A percentile compares a stretch with the other conserved stretches of the same genome.
These are phyloP conservation scores for Calyptommatus sinebrachiatus DNA, from an alignment of 2,113 vertebrate genomes.

Conservation along the genomic window DNA sequence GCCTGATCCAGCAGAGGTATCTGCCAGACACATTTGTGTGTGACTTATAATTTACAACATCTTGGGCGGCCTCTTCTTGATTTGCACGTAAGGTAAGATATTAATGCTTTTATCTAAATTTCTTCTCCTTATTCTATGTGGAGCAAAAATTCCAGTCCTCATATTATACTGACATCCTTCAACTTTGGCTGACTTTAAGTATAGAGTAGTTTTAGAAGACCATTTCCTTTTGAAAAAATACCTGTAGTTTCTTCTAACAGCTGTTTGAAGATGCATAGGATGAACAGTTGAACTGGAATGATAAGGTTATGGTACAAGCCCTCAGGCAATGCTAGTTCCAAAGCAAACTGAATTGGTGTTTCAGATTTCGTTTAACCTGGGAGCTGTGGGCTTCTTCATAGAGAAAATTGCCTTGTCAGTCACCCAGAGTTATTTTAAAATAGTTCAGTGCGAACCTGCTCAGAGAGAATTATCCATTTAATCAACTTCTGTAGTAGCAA, in stretches of 20 bases:
- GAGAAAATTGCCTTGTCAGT: not conserved
- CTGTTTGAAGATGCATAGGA: not conserved
- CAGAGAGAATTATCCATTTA: not conserved
- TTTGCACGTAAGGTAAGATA: too few relatives aligned
- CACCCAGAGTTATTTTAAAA: not conserved
- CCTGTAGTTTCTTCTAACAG: not conserved
- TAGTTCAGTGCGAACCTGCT: not conserved
- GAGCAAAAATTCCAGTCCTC: too few relatives aligned
- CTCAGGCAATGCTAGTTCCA: not conserved
- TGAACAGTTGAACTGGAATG: not conserved
- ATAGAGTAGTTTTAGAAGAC: not conserved
- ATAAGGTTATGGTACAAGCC: not conserved
- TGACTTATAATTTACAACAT: too few relatives aligned
- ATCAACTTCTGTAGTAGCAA: not conserved
- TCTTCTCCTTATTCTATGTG: too few relatives aligned
- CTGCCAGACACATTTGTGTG: too few relatives aligned
- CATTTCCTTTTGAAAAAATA: not conserved
- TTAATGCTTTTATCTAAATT: too few relatives aligned
- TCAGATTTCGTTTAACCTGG: constrained; percentile 7
- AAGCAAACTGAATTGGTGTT: constrained; percentile 2
- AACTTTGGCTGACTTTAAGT: not conserved
- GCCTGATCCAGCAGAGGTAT: too few relatives aligned
- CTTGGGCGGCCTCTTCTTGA: too few relatives aligned
- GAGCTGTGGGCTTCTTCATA: not conserved
- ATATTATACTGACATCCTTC: too few relatives aligned